Base-by-base conservation (phyloP, 2,888 invertebrate genomes). In the Andricus quercusramuli region DNA sequence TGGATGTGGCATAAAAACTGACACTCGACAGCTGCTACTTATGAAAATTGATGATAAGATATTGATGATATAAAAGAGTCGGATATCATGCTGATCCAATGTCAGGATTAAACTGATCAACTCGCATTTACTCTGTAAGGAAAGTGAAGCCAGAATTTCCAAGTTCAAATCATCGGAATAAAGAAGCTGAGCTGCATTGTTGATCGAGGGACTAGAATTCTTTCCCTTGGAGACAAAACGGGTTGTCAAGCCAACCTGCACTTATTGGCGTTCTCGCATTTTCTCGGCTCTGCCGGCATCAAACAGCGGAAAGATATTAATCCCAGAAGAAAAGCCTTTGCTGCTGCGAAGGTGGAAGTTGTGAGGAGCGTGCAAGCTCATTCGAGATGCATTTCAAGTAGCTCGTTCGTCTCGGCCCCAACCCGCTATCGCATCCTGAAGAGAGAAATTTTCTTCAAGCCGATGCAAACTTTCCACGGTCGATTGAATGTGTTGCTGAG, bases 351-450 rank as follows among this genome's bases (percentile, higher is more conserved):
- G 15, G 22, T 56, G 74, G 32, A 32, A 56, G n/a, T 17, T 22
- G 74, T 17, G 56, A 47, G 67, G 25, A 62, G 65, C 74, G 77
- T 79, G 82, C 83, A 83, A 86, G 85, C 86, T 86, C 85, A 87
- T 85, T 85, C 82, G 81, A 83, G 86, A 87, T 86, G 86, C 87
- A 86, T 85, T 84, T 82, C 86, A 82, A 84, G 87, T 83, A 85
- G 83, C 85, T 87, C 86, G 83, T 87, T 85, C 86, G 78, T 82
- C 84, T 65, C 51, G 66, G 64, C 70, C 37, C 37, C 78, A 70
- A 81, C 56, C 66, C 47, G 70, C 77, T 77, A 79, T 70, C 82
- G 67, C 78, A 79, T 70, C 80, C 81, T 78, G 70, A 77, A 78
- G 79, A 82, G 79, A 84, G 56, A 32, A 51, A 74, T 74, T 74